Percentiles rank a stretch among this genome's conserved stretches.
Conservation (phyloP, 2,113 vertebrate species). For the Nothocercus julius region DNA sequence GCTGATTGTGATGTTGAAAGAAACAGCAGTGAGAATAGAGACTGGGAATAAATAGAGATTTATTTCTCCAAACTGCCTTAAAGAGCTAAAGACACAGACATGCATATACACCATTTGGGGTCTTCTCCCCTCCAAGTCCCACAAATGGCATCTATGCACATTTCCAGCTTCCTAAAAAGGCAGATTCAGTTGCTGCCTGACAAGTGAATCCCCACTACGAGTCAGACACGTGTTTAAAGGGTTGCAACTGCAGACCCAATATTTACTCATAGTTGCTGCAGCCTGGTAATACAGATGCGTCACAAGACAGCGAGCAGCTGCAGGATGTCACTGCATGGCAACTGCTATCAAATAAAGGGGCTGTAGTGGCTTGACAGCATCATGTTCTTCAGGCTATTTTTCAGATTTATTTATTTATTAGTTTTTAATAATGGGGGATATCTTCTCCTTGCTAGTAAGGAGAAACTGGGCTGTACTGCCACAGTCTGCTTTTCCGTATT, state of each 20-base stretch:
- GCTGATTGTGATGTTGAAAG: not conserved
- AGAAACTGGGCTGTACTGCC: not conserved
- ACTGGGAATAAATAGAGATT: no score
- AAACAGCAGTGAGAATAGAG: not conserved
- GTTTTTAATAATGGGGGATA: not conserved
- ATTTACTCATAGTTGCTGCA: not conserved
- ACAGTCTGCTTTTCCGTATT: not conserved
- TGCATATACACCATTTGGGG: no score
- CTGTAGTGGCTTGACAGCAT: not conserved
- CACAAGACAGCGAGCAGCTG: not conserved
- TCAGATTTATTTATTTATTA: not conserved
- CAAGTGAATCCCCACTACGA: not conserved
- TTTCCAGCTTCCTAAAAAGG: not conserved
- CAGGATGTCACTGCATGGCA: not conserved
- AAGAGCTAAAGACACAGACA: not conserved
- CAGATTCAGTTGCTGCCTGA: not conserved
- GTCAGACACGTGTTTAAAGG: fast-evolving
- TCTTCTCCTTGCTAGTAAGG: not conserved
- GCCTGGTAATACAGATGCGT: not conserved
- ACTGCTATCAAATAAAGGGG: not conserved
- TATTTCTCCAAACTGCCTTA: not conserved
- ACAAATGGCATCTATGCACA: not conserved
- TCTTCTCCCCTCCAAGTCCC: not conserved
- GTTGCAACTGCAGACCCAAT: no score
- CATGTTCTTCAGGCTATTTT: not conserved